Conservation (phyloP, 2,888 invertebrate species). For the Heteropelma amictum region DNA sequence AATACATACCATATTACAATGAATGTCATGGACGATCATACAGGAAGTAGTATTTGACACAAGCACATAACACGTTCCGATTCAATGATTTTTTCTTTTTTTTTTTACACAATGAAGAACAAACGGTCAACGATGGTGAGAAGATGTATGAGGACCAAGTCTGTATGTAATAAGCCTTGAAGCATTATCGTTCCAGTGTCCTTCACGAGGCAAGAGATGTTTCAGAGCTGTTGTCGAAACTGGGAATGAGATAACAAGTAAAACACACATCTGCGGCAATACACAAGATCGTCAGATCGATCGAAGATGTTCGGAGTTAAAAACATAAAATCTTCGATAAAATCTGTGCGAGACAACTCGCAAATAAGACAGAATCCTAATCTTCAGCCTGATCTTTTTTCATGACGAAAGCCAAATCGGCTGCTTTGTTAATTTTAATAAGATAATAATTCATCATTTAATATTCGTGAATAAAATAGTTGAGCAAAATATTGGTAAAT, state of each 20-base stretch:
- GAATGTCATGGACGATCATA: constrained; percentile 58
- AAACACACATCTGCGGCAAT: neutral
- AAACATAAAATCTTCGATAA: neutral
- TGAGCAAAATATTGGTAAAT: too few relatives aligned
- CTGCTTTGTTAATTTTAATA: too few relatives aligned
- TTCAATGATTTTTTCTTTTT: constrained; percentile 16
- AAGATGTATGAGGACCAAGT: constrained; percentile 19
- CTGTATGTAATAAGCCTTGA: neutral
- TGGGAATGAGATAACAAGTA: constrained; percentile 56
- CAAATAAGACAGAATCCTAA: too few relatives aligned
- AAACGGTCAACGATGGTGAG: constrained; percentile 23
- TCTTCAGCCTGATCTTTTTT: neutral
- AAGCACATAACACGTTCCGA: constrained; percentile 38
- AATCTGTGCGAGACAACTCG: neutral
- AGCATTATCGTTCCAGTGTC: neutral
- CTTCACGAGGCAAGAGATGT: constrained; percentile 70
- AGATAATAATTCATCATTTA: too few relatives aligned
- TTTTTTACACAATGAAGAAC: constrained; percentile 4
- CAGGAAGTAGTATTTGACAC: constrained; percentile 40
- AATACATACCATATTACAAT: constrained; percentile 63
- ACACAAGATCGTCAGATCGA: neutral
- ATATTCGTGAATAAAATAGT: too few relatives aligned
- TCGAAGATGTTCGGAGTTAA: neutral
- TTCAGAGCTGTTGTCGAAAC: constrained; percentile 74
- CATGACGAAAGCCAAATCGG: too few relatives aligned